Evolutionary conservation across 2,888 invertebrate species (phyloP), one percentile per base, ranked within the genome.

Genomic region (Doris montereyensis): DNA sequence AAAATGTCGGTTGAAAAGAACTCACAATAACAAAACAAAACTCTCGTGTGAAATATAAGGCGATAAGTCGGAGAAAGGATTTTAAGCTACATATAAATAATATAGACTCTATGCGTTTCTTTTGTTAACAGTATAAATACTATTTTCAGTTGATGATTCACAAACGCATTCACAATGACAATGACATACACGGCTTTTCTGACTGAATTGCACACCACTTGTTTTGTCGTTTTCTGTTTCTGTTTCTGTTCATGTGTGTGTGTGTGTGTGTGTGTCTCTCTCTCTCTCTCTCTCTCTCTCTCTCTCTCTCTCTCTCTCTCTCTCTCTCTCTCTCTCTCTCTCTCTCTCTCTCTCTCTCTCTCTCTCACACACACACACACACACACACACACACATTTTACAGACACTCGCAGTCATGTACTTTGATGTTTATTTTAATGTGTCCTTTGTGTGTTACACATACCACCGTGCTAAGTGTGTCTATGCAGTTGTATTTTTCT

Each of bases 251-350:
- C n/a, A 8, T 73, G 57, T 57, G 17, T 57, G 17, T 73, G 26
- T 73, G 2, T 73, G 2, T 24, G 5, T 57, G 3, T 73, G 10
- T 57, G 10, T 26, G 2, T 24, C 5, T 57, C 13, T 24, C 26
- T 73, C 58, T 73, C 28, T 73, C 73, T 73, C 58, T 57, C 57
- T 73, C 52, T 57, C 73, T 73, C 4, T 57, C 28, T 73, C 4
- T 57, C 58, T 73, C 13, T 73, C 73, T 57, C 21, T 58, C 52
- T 57, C 26, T 73, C 58, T 73, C 52, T 73, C 58, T 73, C 4
- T 35, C 58, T 73, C 73, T 73, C 26, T 73, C 73, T 58, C 73
- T 60, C 74, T 74, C 62, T 74, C 62, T 60, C 74, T 74, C 3
- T 74, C 34, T 58, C 74, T 74, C 74, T 32, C 62, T 30, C n/a